phyloP scores from a whole-genome alignment of 2,888 invertebrate genomes.

The Trichogramma evanescens region DNA sequence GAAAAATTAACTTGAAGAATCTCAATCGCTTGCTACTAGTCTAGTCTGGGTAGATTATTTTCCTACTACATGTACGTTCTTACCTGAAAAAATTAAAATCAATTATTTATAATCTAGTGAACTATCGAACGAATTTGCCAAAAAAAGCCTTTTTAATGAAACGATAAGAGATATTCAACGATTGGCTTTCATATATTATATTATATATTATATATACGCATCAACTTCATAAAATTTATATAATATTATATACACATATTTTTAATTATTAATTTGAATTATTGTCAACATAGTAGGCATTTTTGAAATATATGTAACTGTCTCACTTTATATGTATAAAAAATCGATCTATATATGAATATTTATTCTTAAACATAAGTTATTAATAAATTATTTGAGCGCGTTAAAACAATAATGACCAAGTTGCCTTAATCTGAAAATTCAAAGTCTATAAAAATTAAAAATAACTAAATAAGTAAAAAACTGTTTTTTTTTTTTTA shows the following conservation, averaged over 20 bases:
- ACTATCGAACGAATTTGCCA: no score
- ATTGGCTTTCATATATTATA: no score
- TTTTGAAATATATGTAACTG: background rate
- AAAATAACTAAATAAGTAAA: no score
- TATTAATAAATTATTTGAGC: slow-evolving; percentile 5
- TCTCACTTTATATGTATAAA: slow-evolving; percentile 5
- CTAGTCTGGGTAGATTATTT: slow-evolving; percentile 37
- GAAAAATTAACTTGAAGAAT: slow-evolving; percentile 22
- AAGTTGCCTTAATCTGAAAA: slow-evolving; percentile 44
- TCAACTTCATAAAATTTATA: no score
- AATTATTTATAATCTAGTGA: no score
- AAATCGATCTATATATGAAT: slow-evolving; percentile 11
- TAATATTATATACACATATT: no score
- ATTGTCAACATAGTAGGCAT: background rate
- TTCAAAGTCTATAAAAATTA: slow-evolving; percentile 23
- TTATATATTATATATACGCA: no score
- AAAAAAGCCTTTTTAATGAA: no score
- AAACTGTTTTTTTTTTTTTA: no score
- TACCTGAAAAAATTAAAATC: no score
- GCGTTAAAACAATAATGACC: slow-evolving; percentile 23
- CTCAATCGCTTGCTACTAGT: slow-evolving; percentile 39
- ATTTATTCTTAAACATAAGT: slow-evolving; percentile 11
- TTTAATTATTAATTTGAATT: no score
- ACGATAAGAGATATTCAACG: no score
- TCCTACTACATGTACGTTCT: background rate